Percentiles rank a stretch among this genome's conserved stretches.
Conservation (phyloP, 2,888 invertebrate genomes). For the Proisotoma minuta region DNA sequence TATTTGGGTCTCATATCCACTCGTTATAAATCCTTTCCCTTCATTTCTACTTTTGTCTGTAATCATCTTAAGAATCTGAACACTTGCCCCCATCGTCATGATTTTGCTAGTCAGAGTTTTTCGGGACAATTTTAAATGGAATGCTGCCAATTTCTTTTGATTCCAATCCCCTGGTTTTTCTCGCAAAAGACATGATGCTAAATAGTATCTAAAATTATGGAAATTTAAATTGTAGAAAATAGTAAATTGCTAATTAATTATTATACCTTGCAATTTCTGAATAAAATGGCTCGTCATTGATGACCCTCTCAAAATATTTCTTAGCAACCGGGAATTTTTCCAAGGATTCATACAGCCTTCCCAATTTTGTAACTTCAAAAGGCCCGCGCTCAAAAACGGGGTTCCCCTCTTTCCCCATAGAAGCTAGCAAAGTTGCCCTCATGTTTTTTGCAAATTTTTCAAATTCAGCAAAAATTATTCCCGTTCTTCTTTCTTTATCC, state of each 20-base stretch:
- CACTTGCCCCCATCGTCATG: background rate
- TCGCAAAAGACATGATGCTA: background rate
- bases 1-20: background rate
- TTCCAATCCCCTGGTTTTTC: background rate
- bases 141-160: background rate
- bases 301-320: background rate
- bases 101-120: background rate
- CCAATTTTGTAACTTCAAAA: background rate
- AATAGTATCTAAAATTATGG: no score
- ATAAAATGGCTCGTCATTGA: constrained; percentile 7
- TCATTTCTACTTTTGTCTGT: background rate
- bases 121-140: background rate
- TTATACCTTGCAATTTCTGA: background rate
- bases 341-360: background rate
- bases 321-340: background rate
- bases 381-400: background rate
- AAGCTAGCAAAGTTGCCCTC: background rate
- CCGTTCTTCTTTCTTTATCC: no score
- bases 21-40: background rate
- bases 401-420: background rate
- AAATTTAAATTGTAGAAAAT: no score
- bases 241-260: no score
- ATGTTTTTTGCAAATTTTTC: background rate
- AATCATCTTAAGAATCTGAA: background rate
- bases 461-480: background rate